phyloP scores from a whole-genome alignment of 1,140 invertebrate species.

The Drosophila nikananu region DNA sequence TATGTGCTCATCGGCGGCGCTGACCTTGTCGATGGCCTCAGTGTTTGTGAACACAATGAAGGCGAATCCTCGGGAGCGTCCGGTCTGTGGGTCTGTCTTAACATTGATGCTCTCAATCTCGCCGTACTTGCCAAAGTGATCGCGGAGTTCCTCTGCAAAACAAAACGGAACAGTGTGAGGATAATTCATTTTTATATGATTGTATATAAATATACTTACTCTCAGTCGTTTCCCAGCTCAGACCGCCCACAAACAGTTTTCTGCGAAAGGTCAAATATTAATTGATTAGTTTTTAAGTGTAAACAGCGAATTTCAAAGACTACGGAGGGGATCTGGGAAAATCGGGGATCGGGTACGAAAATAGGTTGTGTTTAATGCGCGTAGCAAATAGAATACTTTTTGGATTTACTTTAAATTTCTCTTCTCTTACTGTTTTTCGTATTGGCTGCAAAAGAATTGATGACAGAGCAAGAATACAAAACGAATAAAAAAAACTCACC shows the following conservation, averaged over 20 bases:
- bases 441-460: conserved; percentile 76
- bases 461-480: conserved; percentile 73
- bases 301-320: background rate
- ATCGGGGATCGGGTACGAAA: conserved; percentile 34
- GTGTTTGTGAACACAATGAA: conserved; percentile 97
- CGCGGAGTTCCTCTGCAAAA: conserved; percentile 94
- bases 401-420: conserved; percentile 68
- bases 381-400: conserved; percentile 55
- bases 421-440: conserved; percentile 49
- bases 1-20: conserved; percentile 93
- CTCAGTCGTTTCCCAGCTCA: conserved; percentile 99
- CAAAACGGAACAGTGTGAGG: background rate
- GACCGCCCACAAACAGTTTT: conserved; percentile 98
- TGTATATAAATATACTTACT: conserved; percentile 89
- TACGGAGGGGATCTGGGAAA: conserved; percentile 1
- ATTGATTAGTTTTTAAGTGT: conserved; percentile 25
- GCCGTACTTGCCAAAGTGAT: conserved; percentile 95
- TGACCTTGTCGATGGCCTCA: conserved; percentile 96
- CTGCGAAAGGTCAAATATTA: conserved; percentile 88
- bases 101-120: conserved; percentile 97
- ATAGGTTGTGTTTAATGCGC: conserved; percentile 58
- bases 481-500: conserved; percentile 79
- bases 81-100: conserved; percentile 96
- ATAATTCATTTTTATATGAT: background rate
- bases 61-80: conserved; percentile 95